phyloP scores from a whole-genome alignment of 2,113 vertebrate genomes.

The Typhlomys cinereus region DNA sequence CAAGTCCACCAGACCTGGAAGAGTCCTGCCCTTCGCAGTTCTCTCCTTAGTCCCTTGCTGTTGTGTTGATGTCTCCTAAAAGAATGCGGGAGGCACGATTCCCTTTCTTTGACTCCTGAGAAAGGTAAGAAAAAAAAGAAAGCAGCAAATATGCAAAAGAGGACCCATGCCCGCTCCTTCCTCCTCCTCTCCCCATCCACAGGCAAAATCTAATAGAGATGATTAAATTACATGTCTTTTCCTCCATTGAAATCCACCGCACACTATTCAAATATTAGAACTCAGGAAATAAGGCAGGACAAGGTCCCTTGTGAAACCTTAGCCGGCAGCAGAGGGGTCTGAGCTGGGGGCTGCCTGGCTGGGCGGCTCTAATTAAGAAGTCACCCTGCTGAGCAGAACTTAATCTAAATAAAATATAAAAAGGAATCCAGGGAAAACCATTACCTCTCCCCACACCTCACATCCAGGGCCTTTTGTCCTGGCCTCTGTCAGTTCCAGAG shows the following conservation, averaged over 20 bases:
- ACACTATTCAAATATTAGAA: slow-evolving; percentile 86
- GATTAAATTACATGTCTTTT: slow-evolving; percentile 89
- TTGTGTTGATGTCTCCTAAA: slow-evolving; percentile 46
- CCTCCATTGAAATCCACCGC: slow-evolving; percentile 85
- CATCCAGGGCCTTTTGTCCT: not conserved
- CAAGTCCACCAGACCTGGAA: not conserved
- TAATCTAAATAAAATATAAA: slow-evolving; percentile 87
- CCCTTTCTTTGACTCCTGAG: slow-evolving; percentile 64
- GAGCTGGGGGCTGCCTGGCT: slow-evolving; percentile 86
- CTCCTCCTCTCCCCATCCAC: slow-evolving; percentile 66
- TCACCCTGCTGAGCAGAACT: slow-evolving; percentile 89
- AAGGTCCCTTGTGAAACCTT: slow-evolving; percentile 94
- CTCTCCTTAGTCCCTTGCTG: not conserved
- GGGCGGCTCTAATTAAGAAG: slow-evolving; percentile 89
- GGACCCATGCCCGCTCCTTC: slow-evolving; percentile 70
- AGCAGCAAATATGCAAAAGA: slow-evolving; percentile 59
- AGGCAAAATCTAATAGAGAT: slow-evolving; percentile 88
- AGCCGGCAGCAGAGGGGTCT: slow-evolving; percentile 89
- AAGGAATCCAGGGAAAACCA: slow-evolving; percentile 80
- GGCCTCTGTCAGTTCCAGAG: not conserved
- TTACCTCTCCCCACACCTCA: slow-evolving; percentile 65
- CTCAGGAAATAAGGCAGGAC: slow-evolving; percentile 94
- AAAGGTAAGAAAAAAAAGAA: slow-evolving; percentile 66
- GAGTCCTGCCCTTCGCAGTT: not conserved
- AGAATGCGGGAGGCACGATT: not conserved